Percentiles rank a stretch among this genome's conserved stretches.
Conservation (phyloP, 2,888 invertebrate species). For the Rhagonycha fulva region DNA sequence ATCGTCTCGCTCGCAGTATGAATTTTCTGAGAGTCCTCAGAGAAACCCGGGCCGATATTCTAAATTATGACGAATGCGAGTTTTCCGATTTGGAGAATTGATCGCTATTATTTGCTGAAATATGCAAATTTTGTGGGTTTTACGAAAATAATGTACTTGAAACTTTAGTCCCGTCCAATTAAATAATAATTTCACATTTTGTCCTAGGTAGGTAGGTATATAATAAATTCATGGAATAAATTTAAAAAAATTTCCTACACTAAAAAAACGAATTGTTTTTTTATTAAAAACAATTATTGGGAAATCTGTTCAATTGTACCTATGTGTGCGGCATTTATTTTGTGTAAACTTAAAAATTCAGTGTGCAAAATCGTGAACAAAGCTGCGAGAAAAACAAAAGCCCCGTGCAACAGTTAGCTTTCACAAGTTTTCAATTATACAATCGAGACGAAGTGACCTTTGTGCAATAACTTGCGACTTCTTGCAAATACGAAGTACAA, state of each 20-base stretch:
- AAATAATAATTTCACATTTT: background rate
- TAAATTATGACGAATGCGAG: background rate
- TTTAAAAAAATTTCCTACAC: background rate
- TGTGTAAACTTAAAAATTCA: background rate
- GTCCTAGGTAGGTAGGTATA: no score
- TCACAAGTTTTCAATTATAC: conserved; percentile 8
- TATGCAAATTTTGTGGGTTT: background rate
- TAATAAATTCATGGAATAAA: no score
- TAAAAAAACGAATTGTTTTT: no score
- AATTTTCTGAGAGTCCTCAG: background rate
- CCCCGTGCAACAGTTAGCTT: background rate
- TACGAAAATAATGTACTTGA: background rate
- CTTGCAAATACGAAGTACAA: background rate
- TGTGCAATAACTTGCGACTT: conserved; percentile 3
- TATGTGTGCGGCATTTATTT: background rate
- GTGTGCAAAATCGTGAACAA: background rate
- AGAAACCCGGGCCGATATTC: background rate
- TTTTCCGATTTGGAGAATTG: background rate
- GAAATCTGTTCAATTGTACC: background rate
- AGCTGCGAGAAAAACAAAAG: conserved; percentile 1
- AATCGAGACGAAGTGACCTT: conserved; percentile 10
- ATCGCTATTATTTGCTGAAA: background rate
- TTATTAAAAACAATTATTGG: background rate
- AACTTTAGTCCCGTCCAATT: background rate
- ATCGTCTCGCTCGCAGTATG: background rate